These are phyloP conservation scores for Cosmorhoe ocellata DNA, from an alignment of 2,888 invertebrate genomes.

Conservation along the genomic window DNA sequence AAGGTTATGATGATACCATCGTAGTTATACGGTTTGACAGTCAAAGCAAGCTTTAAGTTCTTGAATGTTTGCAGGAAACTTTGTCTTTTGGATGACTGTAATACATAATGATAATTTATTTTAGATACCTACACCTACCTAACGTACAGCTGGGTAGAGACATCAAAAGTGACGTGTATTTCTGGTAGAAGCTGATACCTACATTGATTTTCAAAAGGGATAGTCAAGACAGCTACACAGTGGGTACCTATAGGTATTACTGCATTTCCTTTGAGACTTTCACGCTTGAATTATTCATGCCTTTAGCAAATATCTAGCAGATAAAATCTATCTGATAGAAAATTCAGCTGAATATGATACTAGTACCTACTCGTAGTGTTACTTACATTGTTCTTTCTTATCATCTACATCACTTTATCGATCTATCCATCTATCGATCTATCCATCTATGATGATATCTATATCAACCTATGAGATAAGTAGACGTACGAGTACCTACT, in stretches of 20 bases:
- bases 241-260: slow-evolving; percentile 55
- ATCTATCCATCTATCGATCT: too few species aligned
- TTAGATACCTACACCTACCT: too few species aligned
- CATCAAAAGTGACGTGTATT: too few species aligned
- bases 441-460: too few species aligned
- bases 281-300: slow-evolving; percentile 74
- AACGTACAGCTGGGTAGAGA: too few species aligned
- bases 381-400: slow-evolving; percentile 12
- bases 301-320: slow-evolving; percentile 66
- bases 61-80: background rate
- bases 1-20: background rate
- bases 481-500: too few species aligned
- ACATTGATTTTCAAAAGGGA: too few species aligned
- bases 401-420: background rate
- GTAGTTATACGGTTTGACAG: slow-evolving; percentile 3
- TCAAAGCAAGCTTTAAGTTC: slow-evolving; percentile 12
- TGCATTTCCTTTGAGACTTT: slow-evolving; percentile 74
- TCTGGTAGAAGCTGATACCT: too few species aligned
- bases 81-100: background rate
- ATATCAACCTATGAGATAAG: too few species aligned
- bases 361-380: too few species aligned
- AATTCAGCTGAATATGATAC: slow-evolving; percentile 53
- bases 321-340: slow-evolving; percentile 41
- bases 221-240: slow-evolving; percentile 5
- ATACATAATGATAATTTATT: too few species aligned